Evolutionary conservation across 2,113 vertebrate genomes (phyloP).

Genomic region (Chloebia gouldiae): DNA sequence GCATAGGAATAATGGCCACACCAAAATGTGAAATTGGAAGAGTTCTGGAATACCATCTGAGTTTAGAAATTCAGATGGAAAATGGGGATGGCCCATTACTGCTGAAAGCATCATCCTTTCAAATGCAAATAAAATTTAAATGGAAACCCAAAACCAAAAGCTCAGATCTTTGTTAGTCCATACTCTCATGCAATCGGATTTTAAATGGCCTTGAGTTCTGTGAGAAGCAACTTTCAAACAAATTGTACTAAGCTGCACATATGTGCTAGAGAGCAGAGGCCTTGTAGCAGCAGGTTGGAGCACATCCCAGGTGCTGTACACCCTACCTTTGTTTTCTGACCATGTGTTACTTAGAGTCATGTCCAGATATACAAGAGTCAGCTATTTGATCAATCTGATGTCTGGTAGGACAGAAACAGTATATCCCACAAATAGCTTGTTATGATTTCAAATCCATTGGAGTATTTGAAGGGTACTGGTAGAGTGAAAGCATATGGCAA

Average conservation of each 20-base stretch:
- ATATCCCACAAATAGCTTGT: neutral
- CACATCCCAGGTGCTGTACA: neutral
- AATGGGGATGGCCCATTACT: neutral
- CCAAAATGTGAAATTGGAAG: neutral
- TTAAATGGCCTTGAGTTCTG: neutral
- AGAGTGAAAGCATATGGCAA: rapidly evolving
- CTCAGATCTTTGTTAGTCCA: neutral
- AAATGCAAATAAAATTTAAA: neutral
- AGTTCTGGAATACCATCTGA: neutral
- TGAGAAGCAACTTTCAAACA: neutral
- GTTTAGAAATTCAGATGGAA: neutral
- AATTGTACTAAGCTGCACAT: neutral
- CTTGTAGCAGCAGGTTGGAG: neutral
- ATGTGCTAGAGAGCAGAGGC: neutral
- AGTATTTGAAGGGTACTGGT: neutral
- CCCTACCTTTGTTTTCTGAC: neutral
- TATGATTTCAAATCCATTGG: neutral
- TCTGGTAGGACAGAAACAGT: neutral
- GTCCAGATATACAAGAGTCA: neutral
- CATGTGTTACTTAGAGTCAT: neutral
- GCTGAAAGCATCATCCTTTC: neutral
- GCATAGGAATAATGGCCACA: neutral
- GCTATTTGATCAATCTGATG: neutral
- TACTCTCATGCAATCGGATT: neutral
- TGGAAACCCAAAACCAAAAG: neutral